phyloP scores from a whole-genome alignment of 2,888 invertebrate genomes.

The Mimumesa dahlbomi region DNA sequence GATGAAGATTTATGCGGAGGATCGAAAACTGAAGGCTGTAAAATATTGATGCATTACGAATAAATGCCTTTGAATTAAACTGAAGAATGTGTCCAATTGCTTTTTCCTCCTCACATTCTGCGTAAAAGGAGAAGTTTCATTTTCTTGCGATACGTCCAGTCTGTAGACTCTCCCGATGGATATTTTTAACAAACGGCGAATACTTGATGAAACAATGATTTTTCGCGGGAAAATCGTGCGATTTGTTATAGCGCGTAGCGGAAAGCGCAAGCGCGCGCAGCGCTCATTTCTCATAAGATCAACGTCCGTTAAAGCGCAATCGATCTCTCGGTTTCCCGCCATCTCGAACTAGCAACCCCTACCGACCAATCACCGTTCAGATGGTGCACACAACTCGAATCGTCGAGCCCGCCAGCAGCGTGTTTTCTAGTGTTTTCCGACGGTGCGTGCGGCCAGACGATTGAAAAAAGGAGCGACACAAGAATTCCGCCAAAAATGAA shows the following conservation, averaged over 20 bases:
- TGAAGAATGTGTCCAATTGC: too few relatives aligned
- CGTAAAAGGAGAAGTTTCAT: too few relatives aligned
- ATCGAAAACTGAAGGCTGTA: conserved; percentile 63
- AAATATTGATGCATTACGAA: conserved; percentile 11
- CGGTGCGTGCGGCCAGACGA: conserved; percentile 48
- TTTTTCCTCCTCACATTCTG: background rate
- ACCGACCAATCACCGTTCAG: conserved; percentile 48
- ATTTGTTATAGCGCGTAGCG: too few relatives aligned
- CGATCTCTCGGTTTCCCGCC: conserved; percentile 45
- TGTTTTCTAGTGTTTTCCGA: conserved; percentile 48
- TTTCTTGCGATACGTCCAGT: too few relatives aligned
- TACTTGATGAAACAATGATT: too few relatives aligned
- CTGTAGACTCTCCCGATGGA: too few relatives aligned
- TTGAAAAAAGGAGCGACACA: conserved; percentile 53
- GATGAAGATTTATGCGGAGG: conserved; percentile 70
- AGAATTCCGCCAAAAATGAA: conserved; percentile 74
- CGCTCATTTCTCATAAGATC: background rate
- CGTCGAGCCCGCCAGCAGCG: conserved; percentile 21
- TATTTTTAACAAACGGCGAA: too few relatives aligned
- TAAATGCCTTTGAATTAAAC: too few relatives aligned
- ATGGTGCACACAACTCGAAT: conserved; percentile 6
- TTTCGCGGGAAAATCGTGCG: too few relatives aligned
- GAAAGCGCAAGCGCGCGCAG: background rate
- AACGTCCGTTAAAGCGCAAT: background rate
- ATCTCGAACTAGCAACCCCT: conserved; percentile 10